These are phyloP conservation scores for Clitarchus hookeri DNA, from an alignment of 2,888 invertebrate species.

Conservation along the genomic window DNA sequence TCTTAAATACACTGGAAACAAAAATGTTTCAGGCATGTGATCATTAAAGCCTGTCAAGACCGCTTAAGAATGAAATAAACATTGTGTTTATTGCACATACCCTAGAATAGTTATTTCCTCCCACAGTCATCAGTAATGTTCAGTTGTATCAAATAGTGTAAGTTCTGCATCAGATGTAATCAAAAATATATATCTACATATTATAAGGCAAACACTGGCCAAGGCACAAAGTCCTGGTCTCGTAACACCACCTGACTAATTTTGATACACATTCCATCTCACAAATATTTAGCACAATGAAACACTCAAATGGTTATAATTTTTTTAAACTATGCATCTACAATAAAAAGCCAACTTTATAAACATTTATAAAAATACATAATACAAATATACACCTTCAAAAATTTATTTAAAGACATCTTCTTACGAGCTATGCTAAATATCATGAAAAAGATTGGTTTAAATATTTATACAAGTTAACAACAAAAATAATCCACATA, in stretches of 20 bases:
- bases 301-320: not conserved
- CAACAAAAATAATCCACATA: not conserved
- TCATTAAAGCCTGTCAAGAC: not conserved
- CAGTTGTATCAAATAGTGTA: not conserved
- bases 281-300: not conserved
- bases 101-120: not conserved
- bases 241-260: not conserved
- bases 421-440: not conserved
- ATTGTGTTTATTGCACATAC: conserved; percentile 10
- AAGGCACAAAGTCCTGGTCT: conserved; percentile 5
- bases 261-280: conserved; percentile 7
- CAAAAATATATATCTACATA: not conserved
- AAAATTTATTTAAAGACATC: not conserved
- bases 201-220: conserved; percentile 2
- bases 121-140: conserved; percentile 3
- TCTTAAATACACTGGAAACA: not conserved
- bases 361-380: conserved; percentile 14
- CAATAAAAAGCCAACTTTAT: not conserved
- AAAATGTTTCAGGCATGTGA: not conserved
- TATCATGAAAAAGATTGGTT: not conserved
- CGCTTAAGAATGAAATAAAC: not conserved
- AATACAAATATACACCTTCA: conserved; percentile 14
- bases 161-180: not conserved
- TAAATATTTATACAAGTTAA: not conserved
- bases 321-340: not conserved